Base-by-base conservation (phyloP, 2,888 invertebrate genomes). In the Altica lythri region DNA sequence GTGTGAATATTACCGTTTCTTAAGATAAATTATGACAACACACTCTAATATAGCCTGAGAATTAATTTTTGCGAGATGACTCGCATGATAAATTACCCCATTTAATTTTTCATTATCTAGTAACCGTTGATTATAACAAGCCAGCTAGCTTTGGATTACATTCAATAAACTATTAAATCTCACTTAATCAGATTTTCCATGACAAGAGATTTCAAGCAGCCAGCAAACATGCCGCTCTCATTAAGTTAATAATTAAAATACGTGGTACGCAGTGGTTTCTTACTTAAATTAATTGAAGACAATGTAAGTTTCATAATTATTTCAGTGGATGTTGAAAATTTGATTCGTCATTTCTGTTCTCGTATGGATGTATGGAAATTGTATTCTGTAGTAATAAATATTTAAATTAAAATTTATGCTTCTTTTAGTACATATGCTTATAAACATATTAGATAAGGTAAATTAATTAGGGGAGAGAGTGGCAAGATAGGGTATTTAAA, bases 121-220 rank as follows among this genome's bases (percentile, higher is more conserved):
- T 46, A 46, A 46, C 17, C 35, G 55, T 61, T 66, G 62, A 63
- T 61, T 61, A 58, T 8, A 42, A 18, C 53, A 43, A 55, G 37
- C 52, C 45, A 61, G 58, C 61, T 59, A 57, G 61, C n/a, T 58
- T 58, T 59, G 59, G 64, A 67, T 66, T 66, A 63, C 58, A 59
- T 62, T 68, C 62, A 65, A 65, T 66, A 65, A 66, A 66, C 69
- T 67, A 67, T 69, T 69, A 68, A 57, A 48, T 42, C 34, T 34
- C 37, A 32, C 30, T 45, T 65, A 64, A 65, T 67, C 61, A 61
- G 62, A 67, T 67, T 69, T 62, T 64, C 60, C 64, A 59, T 68
- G 67, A 68, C 66, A 60, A 55, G 64, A 55, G 57, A 59, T 63
- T 65, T 65, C 47, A 45, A 25, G 55, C 44, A 44, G 43, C 55